phyloP scores from a whole-genome alignment of 2,113 vertebrate species.

The Gopherus evgoodei region DNA sequence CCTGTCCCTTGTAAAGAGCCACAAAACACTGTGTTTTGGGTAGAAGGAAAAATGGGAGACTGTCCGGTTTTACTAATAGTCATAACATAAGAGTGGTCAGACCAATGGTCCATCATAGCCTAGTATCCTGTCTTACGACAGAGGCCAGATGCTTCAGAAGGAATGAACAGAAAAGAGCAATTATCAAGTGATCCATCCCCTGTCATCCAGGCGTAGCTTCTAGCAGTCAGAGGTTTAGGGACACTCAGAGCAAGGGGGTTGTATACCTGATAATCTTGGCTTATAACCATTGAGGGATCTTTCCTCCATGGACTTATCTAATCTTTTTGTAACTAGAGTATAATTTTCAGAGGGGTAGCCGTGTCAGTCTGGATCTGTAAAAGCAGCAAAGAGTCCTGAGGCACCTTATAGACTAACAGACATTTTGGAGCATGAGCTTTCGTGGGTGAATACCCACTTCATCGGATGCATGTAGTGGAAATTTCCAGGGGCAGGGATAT shows the following conservation, averaged over 20 bases:
- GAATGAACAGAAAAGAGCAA: background rate
- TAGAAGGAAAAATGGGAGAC: background rate
- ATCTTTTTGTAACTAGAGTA: too few species aligned
- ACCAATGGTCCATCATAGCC: background rate
- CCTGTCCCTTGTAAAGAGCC: background rate
- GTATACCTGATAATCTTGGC: background rate
- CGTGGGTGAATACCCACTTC: too few species aligned
- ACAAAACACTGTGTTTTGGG: background rate
- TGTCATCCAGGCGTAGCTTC: background rate
- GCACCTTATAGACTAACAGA: too few species aligned
- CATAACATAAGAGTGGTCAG: background rate
- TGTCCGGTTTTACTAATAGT: background rate
- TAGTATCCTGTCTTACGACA: background rate
- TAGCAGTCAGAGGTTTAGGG: background rate
- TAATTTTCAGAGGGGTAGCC: too few species aligned
- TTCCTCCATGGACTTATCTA: background rate
- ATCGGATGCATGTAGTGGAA: too few species aligned
- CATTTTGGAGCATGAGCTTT: too few species aligned
- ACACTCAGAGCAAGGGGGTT: too few species aligned
- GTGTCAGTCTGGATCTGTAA: too few species aligned
- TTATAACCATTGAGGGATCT: background rate
- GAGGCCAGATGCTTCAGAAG: background rate
- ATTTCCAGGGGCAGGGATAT: too few species aligned
- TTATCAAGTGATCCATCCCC: background rate
- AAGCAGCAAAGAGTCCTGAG: too few species aligned